Base-by-base conservation (phyloP, 2,888 invertebrate species). In the Abrostola triplasia region DNA sequence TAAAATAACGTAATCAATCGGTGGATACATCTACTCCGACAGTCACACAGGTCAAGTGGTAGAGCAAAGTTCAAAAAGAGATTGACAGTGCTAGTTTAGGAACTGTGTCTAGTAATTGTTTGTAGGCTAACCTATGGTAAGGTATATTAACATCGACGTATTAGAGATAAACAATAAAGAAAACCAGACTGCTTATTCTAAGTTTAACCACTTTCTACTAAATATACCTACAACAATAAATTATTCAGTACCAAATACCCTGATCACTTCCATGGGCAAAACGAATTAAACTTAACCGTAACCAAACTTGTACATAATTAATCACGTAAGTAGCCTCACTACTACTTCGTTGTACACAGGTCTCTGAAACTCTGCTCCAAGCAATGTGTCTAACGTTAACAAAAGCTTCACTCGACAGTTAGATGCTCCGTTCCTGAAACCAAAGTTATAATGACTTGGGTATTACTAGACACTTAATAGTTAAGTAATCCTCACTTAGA, bases 371-470 rank as follows among this genome's bases (percentile, higher is more conserved):
- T 78, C 53, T 52, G 55, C 79, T 64, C 42, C 51, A n/a, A 72
- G 68, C 73, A 72, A 76, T 70, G 52, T 75, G 75, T 75, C 76
- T 75, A 66, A 70, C 53, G 61, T 71, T 78, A 72, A 71, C 71
- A 78, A 78, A 74, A 76, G 75, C 75, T 78, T 52, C 57, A 71
- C 76, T 72, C 58, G 72, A 47, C 59, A 72, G 72, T 72, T 72
- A 71, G 76, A 76, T 76, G 76, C 58, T 76, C 62, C 38, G 69
- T 68, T 73, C 76, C 54, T 60, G 60, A 66, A 54, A 60, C 67
- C 58, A 44, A 53, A 65, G 72, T 72, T 72, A 72, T 72, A 76
- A 72, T 76, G 66, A 72, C 71, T 72, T 76, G 67, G 72, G 66
- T 70, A 64, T 63, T 56, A 48, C 59, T 51, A 60, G 38, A 75